Conservation (phyloP, 1,140 invertebrate species). For the Temnothorax nylanderi region DNA sequence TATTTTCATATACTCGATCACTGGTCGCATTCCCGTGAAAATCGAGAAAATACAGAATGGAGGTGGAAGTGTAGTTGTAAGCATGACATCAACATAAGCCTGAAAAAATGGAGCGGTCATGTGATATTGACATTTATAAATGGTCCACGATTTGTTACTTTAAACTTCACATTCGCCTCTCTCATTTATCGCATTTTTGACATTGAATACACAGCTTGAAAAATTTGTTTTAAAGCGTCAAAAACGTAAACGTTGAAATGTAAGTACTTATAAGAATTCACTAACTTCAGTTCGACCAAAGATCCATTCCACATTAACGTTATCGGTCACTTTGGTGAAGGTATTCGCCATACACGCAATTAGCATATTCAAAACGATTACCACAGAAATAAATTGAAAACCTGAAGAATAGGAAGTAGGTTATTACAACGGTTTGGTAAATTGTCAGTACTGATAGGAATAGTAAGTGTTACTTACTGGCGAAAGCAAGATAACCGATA, state of each 20-base stretch:
- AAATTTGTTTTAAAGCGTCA: background rate
- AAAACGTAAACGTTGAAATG: background rate
- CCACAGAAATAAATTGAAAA: conserved; percentile 90
- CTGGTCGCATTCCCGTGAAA: conserved; percentile 80
- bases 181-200: background rate
- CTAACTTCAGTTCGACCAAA: conserved; percentile 86
- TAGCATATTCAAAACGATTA: conserved; percentile 92
- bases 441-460: background rate
- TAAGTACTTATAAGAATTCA: background rate
- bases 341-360: conserved; percentile 92
- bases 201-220: background rate
- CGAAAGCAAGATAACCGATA: conserved; percentile 89
- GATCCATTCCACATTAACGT: conserved; percentile 87
- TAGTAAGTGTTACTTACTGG: conserved; percentile 70
- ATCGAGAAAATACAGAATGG: conserved; percentile 87
- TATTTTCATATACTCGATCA: conserved; percentile 83
- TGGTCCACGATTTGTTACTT: background rate
- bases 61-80: conserved; percentile 86
- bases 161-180: background rate
- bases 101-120: conserved; percentile 62
- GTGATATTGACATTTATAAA: background rate
- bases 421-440: background rate
- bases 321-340: conserved; percentile 89
- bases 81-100: conserved; percentile 87
- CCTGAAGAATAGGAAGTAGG: conserved; percentile 73